Base-by-base conservation (phyloP, 2,113 vertebrate genomes). In the Poecilia latipinna region DNA sequence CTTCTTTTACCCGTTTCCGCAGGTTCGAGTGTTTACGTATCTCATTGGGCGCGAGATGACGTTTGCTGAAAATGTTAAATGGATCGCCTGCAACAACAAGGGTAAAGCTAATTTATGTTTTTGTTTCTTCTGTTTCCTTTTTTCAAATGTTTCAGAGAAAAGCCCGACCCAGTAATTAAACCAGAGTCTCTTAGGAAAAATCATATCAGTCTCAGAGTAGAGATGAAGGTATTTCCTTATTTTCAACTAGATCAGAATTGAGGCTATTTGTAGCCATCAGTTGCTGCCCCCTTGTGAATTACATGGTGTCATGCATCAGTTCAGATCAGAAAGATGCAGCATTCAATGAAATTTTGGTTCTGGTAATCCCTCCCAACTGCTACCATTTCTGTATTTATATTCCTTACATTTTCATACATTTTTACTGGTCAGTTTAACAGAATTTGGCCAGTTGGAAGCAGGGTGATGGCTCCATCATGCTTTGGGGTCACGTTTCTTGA, bases 51-150 rank as follows among this genome's bases (percentile, higher is more conserved):
- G 97, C 62, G 97, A 99, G 78, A 94, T 98, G 91, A 97, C 96
- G 0, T 99, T 99, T 76, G 96, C 96, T 22, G 93, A 96, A 1
- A 96, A 95, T 0, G 93, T 97, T 68, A 98, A 96, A 82, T 97
- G 97, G 97, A 99, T 99, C 0, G 97, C 97, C 22, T 99, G 98
- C 93, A 98, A 96, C 89, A 99, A 99, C 85, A 99, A 99, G 93
- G 97, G 97, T 96, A 80, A 61, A 57, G 19, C 22, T 22, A 15
- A 72, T 32, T 17, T 48, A 22, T 28, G 29, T 70, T 70, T 24
- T 12, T 60, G 12, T 70, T 44, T 37, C 10, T 2, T 37, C 0
- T 37, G 35, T 37, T 37, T 11, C 0, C 35, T 37, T 2, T 37
- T 37, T 74, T 1, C 12, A 67, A 63, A 28, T 62, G 11, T 24